Base-by-base conservation (phyloP, 2,113 vertebrate species). In the Cacatua alba region DNA sequence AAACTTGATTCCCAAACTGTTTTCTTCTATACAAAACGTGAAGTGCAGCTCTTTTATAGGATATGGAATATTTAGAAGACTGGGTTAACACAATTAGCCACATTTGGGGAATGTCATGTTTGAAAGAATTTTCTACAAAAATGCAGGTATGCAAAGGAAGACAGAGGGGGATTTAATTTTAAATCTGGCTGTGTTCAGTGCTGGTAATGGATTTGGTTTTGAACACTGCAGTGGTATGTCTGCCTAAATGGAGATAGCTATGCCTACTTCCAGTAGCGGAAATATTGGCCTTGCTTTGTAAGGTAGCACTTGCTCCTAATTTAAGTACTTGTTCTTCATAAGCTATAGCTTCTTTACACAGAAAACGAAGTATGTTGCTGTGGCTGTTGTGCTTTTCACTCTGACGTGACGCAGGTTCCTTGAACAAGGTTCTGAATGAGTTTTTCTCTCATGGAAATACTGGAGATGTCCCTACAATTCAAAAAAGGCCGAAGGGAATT, bases 121-220 rank as follows among this genome's bases (percentile, higher is more conserved):
- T 62, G 41, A 74, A 69, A 43, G 35, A 71, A 59, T 79, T 37
- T 11, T 26, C 35, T 67, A 4, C 10, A 74, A n/a, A 92, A 88
- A 33, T 59, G 29, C 2, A 35, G 26, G 7, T n/a, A 37, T 51
- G 35, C 18, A 44, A 85, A 55, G 39, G 48, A 35, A 82, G 59
- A 8, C 7, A 35, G 33, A 59, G 35, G 7, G 51, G 26, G 25
- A 21, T 87, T 75, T 68, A 3, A 64, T 79, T 75, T 84, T 17
- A 20, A 59, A 16, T 55, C 11, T 52, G 44, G 4, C 1, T 0
- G 0, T 37, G 33, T 44, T 90, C 23, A 25, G 6, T 21, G 4
- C 17, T 41, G 35, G 13, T 43, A 70, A 81, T 9, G 21, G 31
- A 17, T 81, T 65, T 83, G 44, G 0, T 59, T 93, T 93, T 43